These are phyloP conservation scores for Poeciliopsis occidentalis DNA, from an alignment of 2,113 vertebrate species.

Conservation along the genomic window DNA sequence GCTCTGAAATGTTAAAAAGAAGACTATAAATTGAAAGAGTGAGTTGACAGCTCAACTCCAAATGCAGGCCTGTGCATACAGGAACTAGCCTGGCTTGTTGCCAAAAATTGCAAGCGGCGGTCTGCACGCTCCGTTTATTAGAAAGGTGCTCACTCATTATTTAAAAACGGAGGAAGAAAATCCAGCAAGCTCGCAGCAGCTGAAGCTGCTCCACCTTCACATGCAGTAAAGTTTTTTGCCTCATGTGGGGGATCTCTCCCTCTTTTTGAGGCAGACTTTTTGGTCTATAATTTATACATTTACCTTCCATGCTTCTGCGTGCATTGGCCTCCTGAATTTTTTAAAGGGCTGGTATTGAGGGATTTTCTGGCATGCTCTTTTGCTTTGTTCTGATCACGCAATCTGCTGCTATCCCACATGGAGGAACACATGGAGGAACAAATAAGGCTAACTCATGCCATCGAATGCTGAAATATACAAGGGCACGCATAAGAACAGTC, in stretches of 20 bases:
- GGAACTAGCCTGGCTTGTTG: slow-evolving; percentile 24
- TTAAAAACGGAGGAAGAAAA: slow-evolving; percentile 21
- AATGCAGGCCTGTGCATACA: background rate
- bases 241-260: slow-evolving; percentile 77
- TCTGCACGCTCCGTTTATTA: slow-evolving; percentile 50
- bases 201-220: slow-evolving; percentile 48
- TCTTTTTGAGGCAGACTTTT: slow-evolving; percentile 77
- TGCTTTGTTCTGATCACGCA: slow-evolving; percentile 87
- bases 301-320: slow-evolving; percentile 84
- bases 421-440: slow-evolving; percentile 54
- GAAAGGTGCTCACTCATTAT: slow-evolving; percentile 60
- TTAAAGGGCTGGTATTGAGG: slow-evolving; percentile 89
- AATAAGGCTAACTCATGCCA: slow-evolving; percentile 48
- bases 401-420: slow-evolving; percentile 77
- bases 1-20: background rate
- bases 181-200: slow-evolving; percentile 41
- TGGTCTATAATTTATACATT: slow-evolving; percentile 82
- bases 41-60: background rate
- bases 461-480: slow-evolving; percentile 16
- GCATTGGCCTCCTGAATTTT: slow-evolving; percentile 88
- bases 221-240: slow-evolving; percentile 77
- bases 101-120: slow-evolving; percentile 35
- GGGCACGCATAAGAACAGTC: slow-evolving; percentile 21
- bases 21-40: background rate
- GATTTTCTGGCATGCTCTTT: slow-evolving; percentile 86